Percentiles rank a stretch among this genome's conserved stretches.
Conservation (phyloP, 2,113 vertebrate genomes). For the Geococcyx californianus region DNA sequence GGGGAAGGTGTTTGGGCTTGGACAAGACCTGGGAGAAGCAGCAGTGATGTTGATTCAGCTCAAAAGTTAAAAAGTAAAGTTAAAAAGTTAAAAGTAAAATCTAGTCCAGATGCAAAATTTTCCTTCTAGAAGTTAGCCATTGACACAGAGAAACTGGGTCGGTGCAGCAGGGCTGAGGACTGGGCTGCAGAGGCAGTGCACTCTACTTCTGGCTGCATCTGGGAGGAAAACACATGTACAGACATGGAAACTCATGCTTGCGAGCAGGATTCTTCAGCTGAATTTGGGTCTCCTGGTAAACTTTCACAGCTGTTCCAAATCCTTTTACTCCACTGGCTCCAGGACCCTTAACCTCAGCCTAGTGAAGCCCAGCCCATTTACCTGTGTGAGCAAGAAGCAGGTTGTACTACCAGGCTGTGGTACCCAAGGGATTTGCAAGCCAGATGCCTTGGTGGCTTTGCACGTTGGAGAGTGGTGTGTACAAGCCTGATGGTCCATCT, state of each 20-base stretch:
- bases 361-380: too few relatives aligned
- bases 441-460: not conserved
- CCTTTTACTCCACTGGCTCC: rapidly evolving
- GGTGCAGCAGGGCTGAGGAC: not conserved
- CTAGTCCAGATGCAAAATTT: not conserved
- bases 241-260: not conserved
- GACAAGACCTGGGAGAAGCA: rapidly evolving
- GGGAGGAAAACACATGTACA: rapidly evolving
- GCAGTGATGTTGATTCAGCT: rapidly evolving
- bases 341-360: not conserved
- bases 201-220: not conserved
- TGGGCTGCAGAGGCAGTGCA: rapidly evolving
- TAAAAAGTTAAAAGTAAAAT: not conserved
- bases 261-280: not conserved
- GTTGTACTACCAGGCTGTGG: not conserved
- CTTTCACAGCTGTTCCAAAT: not conserved
- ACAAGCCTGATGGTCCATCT: not conserved
- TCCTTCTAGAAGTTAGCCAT: not conserved
- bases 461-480: not conserved
- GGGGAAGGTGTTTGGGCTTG: rapidly evolving
- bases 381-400: rapidly evolving
- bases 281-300: not conserved
- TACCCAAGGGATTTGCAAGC: not conserved
- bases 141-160: not conserved
- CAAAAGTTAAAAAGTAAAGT: not conserved